Evolutionary conservation across 2,888 invertebrate species (phyloP).

Genomic region (Apamea sordens): DNA sequence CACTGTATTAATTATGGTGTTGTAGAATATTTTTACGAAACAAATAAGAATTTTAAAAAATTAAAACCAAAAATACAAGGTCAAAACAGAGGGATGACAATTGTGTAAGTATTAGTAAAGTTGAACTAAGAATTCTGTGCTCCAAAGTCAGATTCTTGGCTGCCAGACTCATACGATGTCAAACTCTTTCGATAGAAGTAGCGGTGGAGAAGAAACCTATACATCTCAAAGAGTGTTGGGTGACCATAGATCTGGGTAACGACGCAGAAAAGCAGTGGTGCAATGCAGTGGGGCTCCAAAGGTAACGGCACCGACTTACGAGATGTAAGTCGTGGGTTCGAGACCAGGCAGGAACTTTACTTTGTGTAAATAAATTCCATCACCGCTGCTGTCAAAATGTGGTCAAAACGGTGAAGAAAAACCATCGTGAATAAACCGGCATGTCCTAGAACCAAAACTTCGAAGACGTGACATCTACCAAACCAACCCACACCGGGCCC

Average conservation of each 20-base stretch:
- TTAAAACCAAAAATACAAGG: constrained; percentile 79
- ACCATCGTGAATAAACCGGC: too few relatives aligned
- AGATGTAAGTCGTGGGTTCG: background rate
- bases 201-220: background rate
- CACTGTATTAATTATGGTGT: constrained; percentile 64
- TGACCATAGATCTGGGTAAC: background rate
- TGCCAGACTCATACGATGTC: constrained; percentile 63
- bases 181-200: constrained; percentile 10
- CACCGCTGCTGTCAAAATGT: too few relatives aligned
- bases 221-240: background rate
- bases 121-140: constrained; percentile 80
- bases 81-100: constrained; percentile 75
- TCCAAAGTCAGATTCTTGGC: constrained; percentile 51
- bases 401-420: background rate
- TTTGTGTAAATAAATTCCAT: too few relatives aligned
- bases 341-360: background rate
- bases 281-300: background rate
- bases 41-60: constrained; percentile 75
- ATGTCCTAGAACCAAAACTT: background rate
- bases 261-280: background rate
- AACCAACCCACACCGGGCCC: background rate
- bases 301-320: too few relatives aligned
- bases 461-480: background rate
- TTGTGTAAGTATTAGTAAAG: constrained; percentile 70
- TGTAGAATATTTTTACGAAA: constrained; percentile 65